Conservation (phyloP, 2,113 vertebrate species). For the Ictalurus punctatus region DNA sequence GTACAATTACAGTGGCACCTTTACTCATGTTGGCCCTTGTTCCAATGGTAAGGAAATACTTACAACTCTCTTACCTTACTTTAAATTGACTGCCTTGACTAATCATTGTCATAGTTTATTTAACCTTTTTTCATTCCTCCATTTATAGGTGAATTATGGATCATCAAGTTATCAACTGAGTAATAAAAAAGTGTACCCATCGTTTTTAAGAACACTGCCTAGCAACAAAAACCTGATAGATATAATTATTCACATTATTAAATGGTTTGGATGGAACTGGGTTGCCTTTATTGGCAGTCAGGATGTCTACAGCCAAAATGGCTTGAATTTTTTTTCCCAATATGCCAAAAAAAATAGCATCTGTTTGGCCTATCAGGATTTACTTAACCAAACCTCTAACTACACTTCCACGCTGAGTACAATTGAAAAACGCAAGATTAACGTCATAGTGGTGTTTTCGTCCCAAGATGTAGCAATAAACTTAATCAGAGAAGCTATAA, state of each 20-base stretch:
- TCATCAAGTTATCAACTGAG: constrained; percentile 69
- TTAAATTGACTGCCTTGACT: neutral
- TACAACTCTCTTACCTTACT: neutral
- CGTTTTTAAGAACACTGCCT: constrained; percentile 79
- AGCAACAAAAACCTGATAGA: constrained; percentile 73
- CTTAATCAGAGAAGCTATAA: constrained; percentile 72
- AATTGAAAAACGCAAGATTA: constrained; percentile 62
- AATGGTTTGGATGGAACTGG: constrained; percentile 80
- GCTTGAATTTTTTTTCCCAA: constrained; percentile 61
- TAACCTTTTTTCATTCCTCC: neutral
- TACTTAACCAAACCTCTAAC: neutral
- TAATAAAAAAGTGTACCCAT: constrained; percentile 71
- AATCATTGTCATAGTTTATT: neutral
- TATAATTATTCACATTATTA: constrained; percentile 71
- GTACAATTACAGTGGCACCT: constrained; percentile 61
- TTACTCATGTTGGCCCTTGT: constrained; percentile 74
- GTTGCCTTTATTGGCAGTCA: constrained; percentile 73
- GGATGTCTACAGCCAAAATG: constrained; percentile 65
- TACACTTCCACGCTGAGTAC: constrained; percentile 58
- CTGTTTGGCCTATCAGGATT: constrained; percentile 74
- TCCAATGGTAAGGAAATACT: constrained; percentile 72
- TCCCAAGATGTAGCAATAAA: neutral
- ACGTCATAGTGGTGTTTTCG: constrained; percentile 66
- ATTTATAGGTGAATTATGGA: constrained; percentile 77
- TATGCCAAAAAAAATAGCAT: constrained; percentile 48